Evolutionary conservation across 2,888 invertebrate genomes (phyloP), one percentile per base, ranked within the genome.

Genomic region (Tiphia femorata): DNA sequence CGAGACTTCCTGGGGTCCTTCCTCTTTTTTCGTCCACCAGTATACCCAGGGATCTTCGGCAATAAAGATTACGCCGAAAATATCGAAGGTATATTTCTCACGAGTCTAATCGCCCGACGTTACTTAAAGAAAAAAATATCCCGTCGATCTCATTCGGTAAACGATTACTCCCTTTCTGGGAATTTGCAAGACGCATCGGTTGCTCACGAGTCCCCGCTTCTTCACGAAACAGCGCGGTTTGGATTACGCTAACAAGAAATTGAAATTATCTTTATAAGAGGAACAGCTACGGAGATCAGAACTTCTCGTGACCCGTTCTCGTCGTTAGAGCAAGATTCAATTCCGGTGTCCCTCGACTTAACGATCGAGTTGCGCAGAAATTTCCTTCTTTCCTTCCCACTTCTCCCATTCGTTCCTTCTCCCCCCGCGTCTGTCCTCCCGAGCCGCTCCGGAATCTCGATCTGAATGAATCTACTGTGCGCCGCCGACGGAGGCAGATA

Each of bases 391-490:
- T n/a, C n/a, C n/a, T n/a, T n/a, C n/a, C n/a, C n/a, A n/a, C n/a
- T n/a, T n/a, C n/a, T n/a, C n/a, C n/a, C n/a, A n/a, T n/a, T n/a
- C n/a, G n/a, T n/a, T n/a, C n/a, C n/a, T 21, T 35, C 5, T 3
- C 14, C n/a, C 20, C 17, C 37, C 17, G 37, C 8, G 6, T 8
- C 8, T 25, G 5, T 25, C 25, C 6, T 25, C 25, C 25, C 6
- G 5, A 5, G 25, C n/a, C n/a, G 33, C 33, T n/a, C 8, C 33
- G 33, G 33, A 33, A 38, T 17, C n/a, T 38, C 19, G 6, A 6
- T 10, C n/a, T 70, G 62, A 70, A 70, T 67, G 55, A 60, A 10
- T 27, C 50, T 50, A 67, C 64, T 70, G 70, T 70, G 58, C 46
- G 40, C 17, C 20, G 21, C 56, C 42, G 38, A 21, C 20, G 23